Base-by-base conservation (phyloP, 2,113 vertebrate species). In the Ochotona curzoniae region DNA sequence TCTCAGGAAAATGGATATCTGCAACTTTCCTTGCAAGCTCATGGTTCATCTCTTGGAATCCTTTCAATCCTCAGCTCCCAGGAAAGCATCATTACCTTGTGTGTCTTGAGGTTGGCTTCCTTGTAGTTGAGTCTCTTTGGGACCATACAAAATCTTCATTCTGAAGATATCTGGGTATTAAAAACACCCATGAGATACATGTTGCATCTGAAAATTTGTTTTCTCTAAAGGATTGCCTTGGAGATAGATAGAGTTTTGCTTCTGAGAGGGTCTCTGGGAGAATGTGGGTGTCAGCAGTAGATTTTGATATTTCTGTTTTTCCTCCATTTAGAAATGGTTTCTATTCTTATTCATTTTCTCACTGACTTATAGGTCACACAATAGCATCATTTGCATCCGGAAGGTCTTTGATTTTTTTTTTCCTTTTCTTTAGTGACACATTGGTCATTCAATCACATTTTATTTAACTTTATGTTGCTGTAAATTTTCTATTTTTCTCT, bases 51-150 rank as follows among this genome's bases (percentile, higher is more conserved):
- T 78, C 75, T 96, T 85, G 89, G 93, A 97, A 95, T 89, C 61
- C 73, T 91, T 94, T 32, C 66, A 67, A 93, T 93, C 83, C 51
- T 63, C 89, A 97, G 92, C 95, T 97, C 85, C 88, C 47, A 73
- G 83, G 93, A 93, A 90, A 90, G 73, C 64, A 60, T 79, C 95
- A 89, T 82, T 17, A 63, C 47, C 47, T 26, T 14, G 3, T 12
- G 0, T 26, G 81, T 79, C 18, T 83, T 12, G 26, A 76, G 67
- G 80, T 83, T 88, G 54, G 47, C 90, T 69, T 75, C 94, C 89
- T 49, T 0, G 28, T 26, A 32, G 87, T 89, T 0, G 14, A 64
- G 17, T 83, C 57, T 95, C 78, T 25, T 28, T 93, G 51, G 85
- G 89, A 92, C 84, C 23, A 54, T 18, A 94, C 83, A 94, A 91